Evolutionary conservation across 2,797 vertebrate genomes (phyloP).

Genomic region (Cygnus olor): DNA sequence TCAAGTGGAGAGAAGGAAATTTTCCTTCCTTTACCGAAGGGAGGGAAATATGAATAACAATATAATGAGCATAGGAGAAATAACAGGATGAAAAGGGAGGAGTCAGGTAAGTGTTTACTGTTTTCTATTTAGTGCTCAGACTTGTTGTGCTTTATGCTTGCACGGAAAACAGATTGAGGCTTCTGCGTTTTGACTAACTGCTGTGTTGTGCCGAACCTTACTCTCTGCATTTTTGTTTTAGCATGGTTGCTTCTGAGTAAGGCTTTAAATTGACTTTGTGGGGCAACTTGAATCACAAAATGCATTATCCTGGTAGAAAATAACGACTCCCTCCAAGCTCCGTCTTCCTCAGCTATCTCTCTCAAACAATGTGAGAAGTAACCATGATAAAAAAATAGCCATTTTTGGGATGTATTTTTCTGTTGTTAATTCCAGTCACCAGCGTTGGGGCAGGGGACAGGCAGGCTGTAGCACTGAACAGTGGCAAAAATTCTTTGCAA

Average conservation of each 20-base stretch:
- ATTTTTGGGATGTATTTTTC: background rate
- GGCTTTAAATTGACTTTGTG: slow-evolving; percentile 1
- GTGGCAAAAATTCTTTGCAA: background rate
- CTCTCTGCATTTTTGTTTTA: background rate
- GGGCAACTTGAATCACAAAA: background rate
- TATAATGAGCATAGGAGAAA: background rate
- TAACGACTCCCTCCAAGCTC: background rate
- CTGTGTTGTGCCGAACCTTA: background rate
- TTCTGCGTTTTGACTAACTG: background rate
- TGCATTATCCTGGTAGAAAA: background rate
- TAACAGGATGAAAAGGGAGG: background rate
- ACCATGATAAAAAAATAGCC: background rate
- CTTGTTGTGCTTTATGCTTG: background rate
- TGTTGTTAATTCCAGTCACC: background rate
- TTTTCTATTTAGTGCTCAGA: background rate
- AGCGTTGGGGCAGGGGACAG: background rate
- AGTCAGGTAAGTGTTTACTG: background rate
- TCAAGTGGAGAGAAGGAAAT: background rate
- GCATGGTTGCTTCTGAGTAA: background rate
- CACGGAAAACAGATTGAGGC: background rate
- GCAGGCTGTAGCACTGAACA: background rate
- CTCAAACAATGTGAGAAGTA: background rate
- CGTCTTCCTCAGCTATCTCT: background rate
- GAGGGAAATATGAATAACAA: background rate
- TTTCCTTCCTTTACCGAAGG: background rate